Conservation (phyloP, 2,888 invertebrate genomes). For the Orthosia incerta region DNA sequence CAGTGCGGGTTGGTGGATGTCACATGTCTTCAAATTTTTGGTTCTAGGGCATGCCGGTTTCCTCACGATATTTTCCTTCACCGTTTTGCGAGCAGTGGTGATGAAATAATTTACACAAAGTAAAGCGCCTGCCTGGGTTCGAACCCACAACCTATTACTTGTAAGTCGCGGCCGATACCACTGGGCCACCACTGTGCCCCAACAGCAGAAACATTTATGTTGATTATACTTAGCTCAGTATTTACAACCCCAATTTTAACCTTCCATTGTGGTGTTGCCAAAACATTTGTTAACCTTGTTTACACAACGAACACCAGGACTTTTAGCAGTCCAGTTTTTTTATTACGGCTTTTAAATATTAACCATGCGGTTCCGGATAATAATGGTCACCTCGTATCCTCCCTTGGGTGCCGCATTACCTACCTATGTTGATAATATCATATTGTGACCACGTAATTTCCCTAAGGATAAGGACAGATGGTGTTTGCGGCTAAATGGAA, state of each 20-base stretch:
- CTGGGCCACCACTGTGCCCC: no score
- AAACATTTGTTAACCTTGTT: conserved; percentile 8
- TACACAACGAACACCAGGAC: not conserved
- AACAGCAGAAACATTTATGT: not conserved
- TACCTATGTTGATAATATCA: conserved; percentile 12
- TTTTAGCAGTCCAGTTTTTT: conserved; percentile 5
- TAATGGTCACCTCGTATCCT: conserved; percentile 19
- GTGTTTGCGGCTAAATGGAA: not conserved
- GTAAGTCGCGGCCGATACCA: no score
- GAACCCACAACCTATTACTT: no score
- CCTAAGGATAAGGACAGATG: conserved; percentile 9
- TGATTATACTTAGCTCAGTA: not conserved
- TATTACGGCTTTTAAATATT: conserved; percentile 21
- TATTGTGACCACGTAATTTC: conserved; percentile 47
- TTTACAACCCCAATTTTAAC: not conserved
- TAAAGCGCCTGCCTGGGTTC: no score
- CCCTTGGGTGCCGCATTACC: conserved; percentile 3
- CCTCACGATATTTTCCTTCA: no score
- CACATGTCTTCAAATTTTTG: no score
- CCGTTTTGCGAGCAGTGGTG: no score
- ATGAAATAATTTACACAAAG: no score
- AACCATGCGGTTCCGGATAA: conserved; percentile 1
- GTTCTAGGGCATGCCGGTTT: no score
- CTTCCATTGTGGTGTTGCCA: not conserved
- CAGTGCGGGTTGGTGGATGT: no score